phyloP scores from a whole-genome alignment of 2,888 invertebrate genomes.

The Mythimna albipuncta region DNA sequence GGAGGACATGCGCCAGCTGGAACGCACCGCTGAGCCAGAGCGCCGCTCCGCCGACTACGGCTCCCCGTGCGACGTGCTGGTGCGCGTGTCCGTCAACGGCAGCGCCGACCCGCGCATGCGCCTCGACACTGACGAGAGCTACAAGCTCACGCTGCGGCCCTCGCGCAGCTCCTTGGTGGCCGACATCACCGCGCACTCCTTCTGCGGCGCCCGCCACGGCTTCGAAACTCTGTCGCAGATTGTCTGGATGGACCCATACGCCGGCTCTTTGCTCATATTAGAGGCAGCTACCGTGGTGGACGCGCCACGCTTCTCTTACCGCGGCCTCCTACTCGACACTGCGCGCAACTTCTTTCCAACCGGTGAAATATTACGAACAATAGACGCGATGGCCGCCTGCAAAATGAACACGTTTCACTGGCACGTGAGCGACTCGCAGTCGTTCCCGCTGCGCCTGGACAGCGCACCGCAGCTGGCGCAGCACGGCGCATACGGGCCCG shows the following conservation, averaged over 20 bases:
- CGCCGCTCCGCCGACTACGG: constrained; percentile 74
- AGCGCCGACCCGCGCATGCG: constrained; percentile 90
- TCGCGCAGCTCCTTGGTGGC: constrained; percentile 89
- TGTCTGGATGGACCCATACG: constrained; percentile 94
- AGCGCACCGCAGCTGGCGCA: constrained; percentile 94
- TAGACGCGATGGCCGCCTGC: constrained; percentile 97
- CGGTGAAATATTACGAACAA: constrained; percentile 92
- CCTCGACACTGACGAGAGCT: constrained; percentile 94
- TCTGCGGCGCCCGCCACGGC: constrained; percentile 95
- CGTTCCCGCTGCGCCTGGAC: constrained; percentile 96
- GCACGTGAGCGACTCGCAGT: constrained; percentile 97
- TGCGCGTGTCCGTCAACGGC: constrained; percentile 90
- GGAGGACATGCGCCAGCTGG: constrained; percentile 86
- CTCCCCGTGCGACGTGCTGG: constrained; percentile 83
- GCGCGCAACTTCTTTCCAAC: constrained; percentile 97
- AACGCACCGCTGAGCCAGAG: constrained; percentile 79
- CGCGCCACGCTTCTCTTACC: constrained; percentile 94
- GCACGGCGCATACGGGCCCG: constrained; percentile 96
- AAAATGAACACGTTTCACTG: constrained; percentile 98
- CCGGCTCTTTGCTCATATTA: constrained; percentile 91
- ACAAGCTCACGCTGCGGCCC: constrained; percentile 91
- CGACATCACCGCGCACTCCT: constrained; percentile 92
- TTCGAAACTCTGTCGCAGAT: constrained; percentile 95
- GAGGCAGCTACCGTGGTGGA: constrained; percentile 93
- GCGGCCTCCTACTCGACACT: constrained; percentile 97